A percentile compares a stretch with the other conserved stretches of the same genome.
These are phyloP conservation scores for Fragum fragum DNA, from an alignment of 2,888 invertebrate genomes.

Conservation along the genomic window DNA sequence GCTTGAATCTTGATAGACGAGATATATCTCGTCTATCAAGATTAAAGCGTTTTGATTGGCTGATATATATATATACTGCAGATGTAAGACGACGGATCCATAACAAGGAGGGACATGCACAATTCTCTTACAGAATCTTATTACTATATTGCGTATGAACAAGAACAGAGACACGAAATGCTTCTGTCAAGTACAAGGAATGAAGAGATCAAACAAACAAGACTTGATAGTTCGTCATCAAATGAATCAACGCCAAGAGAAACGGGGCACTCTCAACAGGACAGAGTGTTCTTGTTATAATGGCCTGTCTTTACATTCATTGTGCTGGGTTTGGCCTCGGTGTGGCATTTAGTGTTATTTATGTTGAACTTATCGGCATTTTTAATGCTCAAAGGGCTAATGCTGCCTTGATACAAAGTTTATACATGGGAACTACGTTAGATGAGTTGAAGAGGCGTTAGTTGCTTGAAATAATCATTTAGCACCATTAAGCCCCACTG, in stretches of 20 bases:
- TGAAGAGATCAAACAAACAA: neutral
- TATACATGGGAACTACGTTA: conserved; percentile 45
- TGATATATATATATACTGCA: too few species aligned
- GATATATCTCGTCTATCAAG: too few species aligned
- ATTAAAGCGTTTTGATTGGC: too few species aligned
- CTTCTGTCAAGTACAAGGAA: conserved; percentile 5
- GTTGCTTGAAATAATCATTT: too few species aligned
- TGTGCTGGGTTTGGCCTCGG: conserved; percentile 32
- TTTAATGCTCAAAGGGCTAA: conserved; percentile 45
- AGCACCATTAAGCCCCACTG: too few species aligned
- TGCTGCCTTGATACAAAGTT: conserved; percentile 53
- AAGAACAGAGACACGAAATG: neutral
- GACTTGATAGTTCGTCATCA: neutral
- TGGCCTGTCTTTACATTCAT: conserved; percentile 44
- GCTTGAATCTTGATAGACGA: too few species aligned
- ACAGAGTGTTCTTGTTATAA: conserved; percentile 38
- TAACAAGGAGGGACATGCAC: neutral
- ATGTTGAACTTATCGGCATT: conserved; percentile 47
- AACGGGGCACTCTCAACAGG: neutral
- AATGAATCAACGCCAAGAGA: neutral
- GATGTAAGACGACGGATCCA: neutral
- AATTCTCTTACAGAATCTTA: neutral
- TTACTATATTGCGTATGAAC: neutral
- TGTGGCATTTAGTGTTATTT: conserved; percentile 50
- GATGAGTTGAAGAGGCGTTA: too few species aligned